Base-by-base conservation (phyloP, 2,888 invertebrate species). In the Phortica magna region DNA sequence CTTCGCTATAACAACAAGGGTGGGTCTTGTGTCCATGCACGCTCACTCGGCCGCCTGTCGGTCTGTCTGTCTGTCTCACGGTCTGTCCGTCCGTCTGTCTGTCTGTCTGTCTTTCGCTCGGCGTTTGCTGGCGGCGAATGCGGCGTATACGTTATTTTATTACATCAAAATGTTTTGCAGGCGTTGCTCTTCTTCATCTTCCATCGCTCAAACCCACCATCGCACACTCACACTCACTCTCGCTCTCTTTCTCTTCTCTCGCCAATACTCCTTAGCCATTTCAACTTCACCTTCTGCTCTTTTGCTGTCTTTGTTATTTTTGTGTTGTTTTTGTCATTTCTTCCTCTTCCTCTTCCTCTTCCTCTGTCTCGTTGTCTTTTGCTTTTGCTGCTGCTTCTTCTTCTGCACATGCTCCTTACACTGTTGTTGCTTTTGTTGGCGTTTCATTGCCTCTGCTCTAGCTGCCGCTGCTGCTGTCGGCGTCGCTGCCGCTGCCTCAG, bases 141-240 rank as follows among this genome's bases (percentile, higher is more conserved):
- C 73, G 82, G 81, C 88, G 87, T 85, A 85, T 85, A 88, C 88
- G 88, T 84, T 82, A 85, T 88, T 87, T 88, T 89, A 85, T 85
- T 87, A 87, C 84, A 86, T 83, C 87, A 88, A 85, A 71, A 87
- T 83, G 85, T 83, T 85, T 85, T 85, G 84, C 85, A 79, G 85
- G 79, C 87, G 19, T 53, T 42, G 19, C 64, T 55, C 74, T 57
- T 19, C 19, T 22, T 73, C 22, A 10, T 42, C 31, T 31, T 31
- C 31, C 31, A 7, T 64, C 86, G 84, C 53, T 41, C 17, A 5
- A 55, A 55, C 43, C n/a, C 61, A 43, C 59, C 19, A 68, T 42
- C 4, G 1, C 59, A 61, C 61, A n/a, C 31, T 31, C 43, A 14
- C 55, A 31, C 7, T 22, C 19, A 22, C 55, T 53, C 83, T 88